Evolutionary conservation across 2,113 vertebrate genomes (phyloP).

Genomic region (Pygoscelis antarcticus): DNA sequence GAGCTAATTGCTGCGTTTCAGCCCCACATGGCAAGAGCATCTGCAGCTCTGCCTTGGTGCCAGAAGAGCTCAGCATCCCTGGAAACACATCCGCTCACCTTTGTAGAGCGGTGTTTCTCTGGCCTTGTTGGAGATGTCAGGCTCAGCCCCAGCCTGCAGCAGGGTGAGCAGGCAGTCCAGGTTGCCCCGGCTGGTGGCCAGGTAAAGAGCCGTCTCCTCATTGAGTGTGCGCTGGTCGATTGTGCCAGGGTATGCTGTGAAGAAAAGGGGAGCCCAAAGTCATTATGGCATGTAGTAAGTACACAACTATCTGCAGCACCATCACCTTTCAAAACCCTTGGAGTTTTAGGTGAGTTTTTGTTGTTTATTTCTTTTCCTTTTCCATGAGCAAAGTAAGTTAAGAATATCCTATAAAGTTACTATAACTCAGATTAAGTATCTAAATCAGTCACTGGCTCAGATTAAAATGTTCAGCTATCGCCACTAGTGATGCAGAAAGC

Average conservation of each 20-base stretch:
- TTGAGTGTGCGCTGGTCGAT: slow-evolving; percentile 84
- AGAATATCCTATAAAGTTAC: background rate
- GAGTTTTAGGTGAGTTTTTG: background rate
- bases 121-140: slow-evolving; percentile 82
- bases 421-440: background rate
- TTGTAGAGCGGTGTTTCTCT: slow-evolving; percentile 90
- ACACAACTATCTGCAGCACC: background rate
- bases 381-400: background rate
- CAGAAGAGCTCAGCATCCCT: background rate
- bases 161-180: slow-evolving; percentile 77
- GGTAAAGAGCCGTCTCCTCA: slow-evolving; percentile 84
- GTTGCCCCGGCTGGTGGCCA: slow-evolving; percentile 78
- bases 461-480: background rate
- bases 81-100: slow-evolving; percentile 71
- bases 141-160: slow-evolving; percentile 84
- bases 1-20: background rate
- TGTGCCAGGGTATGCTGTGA: slow-evolving; percentile 80
- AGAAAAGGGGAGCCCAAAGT: background rate
- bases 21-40: background rate
- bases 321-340: background rate
- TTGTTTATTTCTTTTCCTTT: background rate
- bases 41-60: background rate
- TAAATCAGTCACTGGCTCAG: background rate
- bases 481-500: background rate
- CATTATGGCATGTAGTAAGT: background rate